Conservation (phyloP, 2,113 vertebrate genomes). For the Solenodon paradoxus region DNA sequence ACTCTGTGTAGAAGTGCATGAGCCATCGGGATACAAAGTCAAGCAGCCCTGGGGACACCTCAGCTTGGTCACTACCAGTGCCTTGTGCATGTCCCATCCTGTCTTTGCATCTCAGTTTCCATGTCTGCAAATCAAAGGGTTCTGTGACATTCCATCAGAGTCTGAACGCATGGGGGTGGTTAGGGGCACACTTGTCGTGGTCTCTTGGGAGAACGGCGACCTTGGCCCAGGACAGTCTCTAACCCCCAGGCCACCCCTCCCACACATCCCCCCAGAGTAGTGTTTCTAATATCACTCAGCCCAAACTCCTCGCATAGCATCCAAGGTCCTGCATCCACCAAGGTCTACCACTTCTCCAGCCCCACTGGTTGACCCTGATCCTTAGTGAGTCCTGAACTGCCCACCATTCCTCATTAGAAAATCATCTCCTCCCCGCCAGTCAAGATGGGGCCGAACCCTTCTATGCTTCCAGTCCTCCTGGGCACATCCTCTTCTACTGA, state of each 20-base stretch:
- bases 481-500: fast-evolving
- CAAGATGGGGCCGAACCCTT: not conserved
- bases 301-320: not conserved
- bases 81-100: not conserved
- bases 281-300: not conserved
- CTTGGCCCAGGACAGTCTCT: not conserved
- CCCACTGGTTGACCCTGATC: fast-evolving
- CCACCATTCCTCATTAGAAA: not conserved
- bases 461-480: not conserved
- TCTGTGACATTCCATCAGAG: not conserved
- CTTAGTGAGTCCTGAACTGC: not conserved
- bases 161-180: not conserved
- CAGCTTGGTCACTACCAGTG: fast-evolving
- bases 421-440: not conserved
- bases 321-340: too few species aligned
- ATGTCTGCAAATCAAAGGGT: too few species aligned
- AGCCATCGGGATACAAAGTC: not conserved
- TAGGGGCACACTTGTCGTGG: too few species aligned
- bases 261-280: not conserved
- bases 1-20: not conserved
- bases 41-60: not conserved
- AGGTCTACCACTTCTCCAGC: too few species aligned
- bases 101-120: too few species aligned
- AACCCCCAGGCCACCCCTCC: fast-evolving
- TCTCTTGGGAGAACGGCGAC: not conserved